phyloP scores from a whole-genome alignment of 2,113 vertebrate species.

The Megaptera novaeangliae region DNA sequence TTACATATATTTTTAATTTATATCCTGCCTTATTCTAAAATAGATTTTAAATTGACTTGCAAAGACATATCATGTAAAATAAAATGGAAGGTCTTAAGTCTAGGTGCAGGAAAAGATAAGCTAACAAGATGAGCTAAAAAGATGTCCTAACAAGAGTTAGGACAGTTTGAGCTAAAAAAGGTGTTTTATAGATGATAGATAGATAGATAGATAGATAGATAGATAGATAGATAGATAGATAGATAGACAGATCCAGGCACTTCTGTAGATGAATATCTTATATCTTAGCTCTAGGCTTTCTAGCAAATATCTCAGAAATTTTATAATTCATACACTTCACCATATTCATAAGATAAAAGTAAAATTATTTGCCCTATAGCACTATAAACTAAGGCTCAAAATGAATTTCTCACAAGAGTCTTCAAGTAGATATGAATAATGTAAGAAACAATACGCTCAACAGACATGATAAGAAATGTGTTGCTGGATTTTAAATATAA shows the following conservation, averaged over 20 bases:
- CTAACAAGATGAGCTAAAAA: not conserved
- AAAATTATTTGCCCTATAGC: not conserved
- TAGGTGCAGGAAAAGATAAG: not conserved
- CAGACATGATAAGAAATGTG: not conserved
- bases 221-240: too few species aligned
- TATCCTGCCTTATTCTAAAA: not conserved
- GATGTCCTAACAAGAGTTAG: not conserved
- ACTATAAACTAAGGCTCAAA: not conserved
- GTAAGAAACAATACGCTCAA: not conserved
- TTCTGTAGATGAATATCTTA: not conserved
- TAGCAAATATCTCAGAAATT: not conserved
- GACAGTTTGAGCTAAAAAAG: not conserved
- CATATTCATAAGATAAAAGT: not conserved
- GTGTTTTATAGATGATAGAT: not conserved
- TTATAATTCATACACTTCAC: not conserved
- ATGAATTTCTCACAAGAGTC: not conserved
- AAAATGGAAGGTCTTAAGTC: not conserved
- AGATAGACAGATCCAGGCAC: not conserved
- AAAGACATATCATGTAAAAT: not conserved
- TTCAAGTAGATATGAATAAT: slow-evolving; percentile 41
- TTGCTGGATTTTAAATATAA: not conserved
- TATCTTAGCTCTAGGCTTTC: not conserved
- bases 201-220: too few species aligned
- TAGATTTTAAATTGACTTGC: not conserved
- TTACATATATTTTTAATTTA: not conserved